phyloP scores from a whole-genome alignment of 1,140 invertebrate species.

The Lerema accius region DNA sequence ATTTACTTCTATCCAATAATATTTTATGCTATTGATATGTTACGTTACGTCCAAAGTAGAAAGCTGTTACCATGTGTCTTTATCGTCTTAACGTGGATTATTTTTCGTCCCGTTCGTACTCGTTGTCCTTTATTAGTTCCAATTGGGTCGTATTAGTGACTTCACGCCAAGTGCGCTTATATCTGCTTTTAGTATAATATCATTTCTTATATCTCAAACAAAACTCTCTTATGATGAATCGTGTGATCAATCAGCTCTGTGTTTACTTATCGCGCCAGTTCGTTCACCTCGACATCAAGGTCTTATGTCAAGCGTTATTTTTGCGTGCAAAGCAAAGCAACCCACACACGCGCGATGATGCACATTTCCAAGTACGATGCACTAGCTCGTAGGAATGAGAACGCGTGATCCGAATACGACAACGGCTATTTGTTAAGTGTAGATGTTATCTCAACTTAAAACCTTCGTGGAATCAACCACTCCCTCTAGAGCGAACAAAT shows the following conservation, averaged over 20 bases:
- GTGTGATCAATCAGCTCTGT: constrained; percentile 57
- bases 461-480: constrained; percentile 52
- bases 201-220: constrained; percentile 42
- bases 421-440: constrained; percentile 49
- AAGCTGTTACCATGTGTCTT: too few species aligned
- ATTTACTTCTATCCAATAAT: too few species aligned
- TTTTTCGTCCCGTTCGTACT: too few species aligned
- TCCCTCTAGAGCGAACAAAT: constrained; percentile 62
- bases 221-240: constrained; percentile 40
- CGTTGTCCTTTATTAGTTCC: too few species aligned
- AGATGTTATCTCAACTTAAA: constrained; percentile 69
- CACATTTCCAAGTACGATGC: constrained; percentile 71
- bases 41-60: too few species aligned
- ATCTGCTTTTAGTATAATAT: too few species aligned
- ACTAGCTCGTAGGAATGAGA: constrained; percentile 68
- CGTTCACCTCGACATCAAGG: constrained; percentile 68
- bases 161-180: too few species aligned
- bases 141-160: too few species aligned
- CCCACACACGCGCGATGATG: constrained; percentile 56
- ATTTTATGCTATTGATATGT: too few species aligned
- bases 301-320: constrained; percentile 55
- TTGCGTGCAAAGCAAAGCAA: constrained; percentile 54
- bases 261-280: constrained; percentile 60
- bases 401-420: constrained; percentile 69
- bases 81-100: too few species aligned